Percentiles rank a stretch among this genome's conserved stretches.
phyloP scores from a whole-genome alignment of 1,140 invertebrate genomes.

The Sweltsa coloradensis region DNA sequence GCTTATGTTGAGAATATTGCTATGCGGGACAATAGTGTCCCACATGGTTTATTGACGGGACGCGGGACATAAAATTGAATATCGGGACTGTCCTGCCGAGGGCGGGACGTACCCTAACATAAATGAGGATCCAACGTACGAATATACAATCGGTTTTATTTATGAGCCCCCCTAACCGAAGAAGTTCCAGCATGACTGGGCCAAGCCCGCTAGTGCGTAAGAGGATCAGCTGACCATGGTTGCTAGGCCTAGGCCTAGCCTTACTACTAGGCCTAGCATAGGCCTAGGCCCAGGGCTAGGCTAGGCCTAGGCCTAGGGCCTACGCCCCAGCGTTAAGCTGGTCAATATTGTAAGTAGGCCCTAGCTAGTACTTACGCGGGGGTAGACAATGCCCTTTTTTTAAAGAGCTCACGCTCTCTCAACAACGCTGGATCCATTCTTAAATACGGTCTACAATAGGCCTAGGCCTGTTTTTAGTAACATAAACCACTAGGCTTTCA shows the following conservation, averaged over 20 bases:
- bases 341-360: background rate
- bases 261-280: background rate
- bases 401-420: constrained; percentile 80
- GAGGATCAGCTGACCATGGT: background rate
- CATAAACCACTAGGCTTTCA: no score
- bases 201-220: background rate
- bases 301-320: constrained; percentile 11
- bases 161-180: no score
- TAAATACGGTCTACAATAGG: no score
- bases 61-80: no score
- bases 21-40: no score
- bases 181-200: background rate
- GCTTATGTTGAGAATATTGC: no score
- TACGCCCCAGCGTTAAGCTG: background rate
- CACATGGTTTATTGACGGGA: no score
- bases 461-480: no score
- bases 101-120: no score
- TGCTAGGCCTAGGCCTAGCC: background rate
- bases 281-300: background rate
- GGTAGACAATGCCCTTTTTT: constrained; percentile 74
- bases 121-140: no score
- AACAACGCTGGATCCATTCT: constrained; percentile 87
- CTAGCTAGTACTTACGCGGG: constrained; percentile 57
- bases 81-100: no score
- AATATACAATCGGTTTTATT: no score